A percentile compares a stretch with the other conserved stretches of the same genome.
phyloP scores from a whole-genome alignment of 2,797 vertebrate genomes.

The Fistularia tabacaria region DNA sequence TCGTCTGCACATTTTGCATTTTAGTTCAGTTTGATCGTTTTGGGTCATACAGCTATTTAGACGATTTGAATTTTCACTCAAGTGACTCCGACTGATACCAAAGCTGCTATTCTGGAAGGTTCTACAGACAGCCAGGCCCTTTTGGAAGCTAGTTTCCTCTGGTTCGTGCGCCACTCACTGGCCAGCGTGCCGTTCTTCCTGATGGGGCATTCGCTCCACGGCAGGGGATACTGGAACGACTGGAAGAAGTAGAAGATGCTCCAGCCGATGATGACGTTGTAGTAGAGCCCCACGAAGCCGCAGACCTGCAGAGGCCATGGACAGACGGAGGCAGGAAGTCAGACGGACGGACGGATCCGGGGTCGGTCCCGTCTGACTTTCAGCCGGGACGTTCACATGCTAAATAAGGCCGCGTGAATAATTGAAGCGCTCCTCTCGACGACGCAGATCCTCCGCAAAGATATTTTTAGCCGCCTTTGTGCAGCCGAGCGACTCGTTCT shows the following conservation, averaged over 20 bases:
- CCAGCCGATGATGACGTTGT: conserved; percentile 92
- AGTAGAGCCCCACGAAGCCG: conserved; percentile 89
- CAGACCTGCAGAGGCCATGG: conserved; percentile 74
- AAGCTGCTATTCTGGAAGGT: too few species aligned
- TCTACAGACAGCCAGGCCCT: too few species aligned
- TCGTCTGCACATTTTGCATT: too few species aligned
- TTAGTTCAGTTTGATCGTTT: too few species aligned
- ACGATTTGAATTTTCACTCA: too few species aligned
- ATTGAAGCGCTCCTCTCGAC: conserved; percentile 67
- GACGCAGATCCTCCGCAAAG: conserved; percentile 45
- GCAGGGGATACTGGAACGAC: conserved; percentile 90
- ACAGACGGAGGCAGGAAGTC: too few species aligned
- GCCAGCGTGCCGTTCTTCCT: conserved; percentile 73
- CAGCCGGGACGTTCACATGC: conserved; percentile 50
- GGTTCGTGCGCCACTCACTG: conserved; percentile 49
- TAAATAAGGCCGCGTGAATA: conserved; percentile 67
- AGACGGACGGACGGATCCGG: neutral
- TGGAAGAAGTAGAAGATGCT: conserved; percentile 95
- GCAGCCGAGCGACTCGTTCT: conserved; percentile 27
- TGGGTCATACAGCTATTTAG: too few species aligned
- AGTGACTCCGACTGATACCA: too few species aligned
- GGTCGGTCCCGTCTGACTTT: conserved; percentile 41
- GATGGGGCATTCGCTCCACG: conserved; percentile 84
- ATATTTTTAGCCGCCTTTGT: conserved; percentile 68
- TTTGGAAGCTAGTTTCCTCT: neutral